A percentile compares a stretch with the other conserved stretches of the same genome.
These are phyloP conservation scores for Prionailurus viverrinus DNA, from an alignment of 2,113 vertebrate genomes.

Conservation along the genomic window DNA sequence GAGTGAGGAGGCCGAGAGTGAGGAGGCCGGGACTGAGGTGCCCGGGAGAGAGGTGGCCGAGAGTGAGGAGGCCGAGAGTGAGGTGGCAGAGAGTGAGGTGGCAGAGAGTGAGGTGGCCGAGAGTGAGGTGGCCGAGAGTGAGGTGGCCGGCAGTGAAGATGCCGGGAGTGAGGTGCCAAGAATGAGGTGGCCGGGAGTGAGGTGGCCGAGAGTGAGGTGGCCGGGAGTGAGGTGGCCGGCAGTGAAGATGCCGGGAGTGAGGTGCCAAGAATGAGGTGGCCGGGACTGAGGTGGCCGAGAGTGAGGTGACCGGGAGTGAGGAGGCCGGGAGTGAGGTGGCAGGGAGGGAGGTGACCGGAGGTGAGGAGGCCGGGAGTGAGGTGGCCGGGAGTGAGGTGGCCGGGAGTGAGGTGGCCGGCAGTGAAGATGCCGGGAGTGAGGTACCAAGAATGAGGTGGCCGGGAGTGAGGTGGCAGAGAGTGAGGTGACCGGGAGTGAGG, in stretches of 20 bases:
- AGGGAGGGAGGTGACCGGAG: accelerated
- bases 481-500: accelerated
- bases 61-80: accelerated
- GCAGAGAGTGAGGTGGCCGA: accelerated
- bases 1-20: accelerated
- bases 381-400: too few relatives aligned
- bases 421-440: not conserved
- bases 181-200: too few relatives aligned
- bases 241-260: too few relatives aligned
- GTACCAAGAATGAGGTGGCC: not conserved
- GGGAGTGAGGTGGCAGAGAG: accelerated
- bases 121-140: too few relatives aligned
- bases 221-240: too few relatives aligned
- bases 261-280: accelerated
- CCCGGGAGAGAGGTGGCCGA: too few relatives aligned
- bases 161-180: accelerated
- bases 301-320: accelerated
- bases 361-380: accelerated
- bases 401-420: too few relatives aligned
- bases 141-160: accelerated
- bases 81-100: accelerated
- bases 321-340: accelerated
- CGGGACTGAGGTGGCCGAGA: accelerated
- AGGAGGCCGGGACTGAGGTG: too few relatives aligned
- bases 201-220: accelerated